Conservation (phyloP, 2,888 invertebrate genomes). For the Idaea dimidiata region DNA sequence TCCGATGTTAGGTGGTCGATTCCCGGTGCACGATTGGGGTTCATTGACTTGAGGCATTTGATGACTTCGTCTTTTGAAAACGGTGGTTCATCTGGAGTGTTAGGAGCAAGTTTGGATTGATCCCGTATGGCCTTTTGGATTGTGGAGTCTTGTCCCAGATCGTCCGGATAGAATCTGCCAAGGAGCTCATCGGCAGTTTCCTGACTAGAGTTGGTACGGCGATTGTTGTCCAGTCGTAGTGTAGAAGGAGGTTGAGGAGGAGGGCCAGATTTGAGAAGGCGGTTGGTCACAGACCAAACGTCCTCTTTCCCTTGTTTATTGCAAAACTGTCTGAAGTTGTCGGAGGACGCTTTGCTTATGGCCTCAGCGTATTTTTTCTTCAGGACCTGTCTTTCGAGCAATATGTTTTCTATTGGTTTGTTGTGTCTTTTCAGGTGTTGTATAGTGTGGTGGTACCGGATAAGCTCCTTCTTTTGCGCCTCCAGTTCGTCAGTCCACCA, state of each 20-base stretch:
- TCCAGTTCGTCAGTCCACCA: constrained; percentile 12
- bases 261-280: constrained; percentile 18
- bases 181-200: no score
- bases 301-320: constrained; percentile 24
- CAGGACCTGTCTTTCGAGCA: neutral
- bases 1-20: no score
- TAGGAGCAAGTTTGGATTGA: no score
- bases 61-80: no score
- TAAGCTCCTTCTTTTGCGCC: no score
- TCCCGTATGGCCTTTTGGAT: no score
- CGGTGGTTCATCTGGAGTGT: no score
- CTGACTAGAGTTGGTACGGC: constrained; percentile 14
- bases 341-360: constrained; percentile 11
- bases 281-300: constrained; percentile 27
- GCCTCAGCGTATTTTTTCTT: constrained; percentile 14
- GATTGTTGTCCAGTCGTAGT: constrained; percentile 9
- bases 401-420: constrained; percentile 3
- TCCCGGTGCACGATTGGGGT: no score
- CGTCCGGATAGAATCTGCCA: no score
- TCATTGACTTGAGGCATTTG: no score
- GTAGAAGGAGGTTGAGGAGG: constrained; percentile 22
- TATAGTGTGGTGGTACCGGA: constrained; percentile 8
- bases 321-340: constrained; percentile 29
- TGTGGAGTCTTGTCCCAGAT: no score
- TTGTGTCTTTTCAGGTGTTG: neutral